Conservation (phyloP, 2,113 vertebrate species). For the Pan paniscus region DNA sequence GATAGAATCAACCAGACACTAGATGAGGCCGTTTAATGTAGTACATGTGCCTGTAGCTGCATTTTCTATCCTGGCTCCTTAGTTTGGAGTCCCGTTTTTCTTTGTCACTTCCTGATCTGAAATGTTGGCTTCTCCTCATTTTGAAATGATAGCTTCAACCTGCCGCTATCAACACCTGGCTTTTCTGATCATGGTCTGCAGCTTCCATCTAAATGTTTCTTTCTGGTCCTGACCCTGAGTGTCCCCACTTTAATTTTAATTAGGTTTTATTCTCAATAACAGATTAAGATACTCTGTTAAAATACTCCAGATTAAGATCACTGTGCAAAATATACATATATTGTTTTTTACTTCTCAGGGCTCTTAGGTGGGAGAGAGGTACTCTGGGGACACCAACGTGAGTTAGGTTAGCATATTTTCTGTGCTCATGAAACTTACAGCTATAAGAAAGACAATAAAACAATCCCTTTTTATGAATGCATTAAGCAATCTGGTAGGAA, state of each 20-base stretch:
- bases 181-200: background rate
- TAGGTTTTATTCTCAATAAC: background rate
- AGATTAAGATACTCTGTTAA: background rate
- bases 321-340: background rate
- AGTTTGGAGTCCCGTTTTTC: background rate
- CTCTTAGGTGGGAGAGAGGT: background rate
- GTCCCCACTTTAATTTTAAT: background rate
- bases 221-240: background rate
- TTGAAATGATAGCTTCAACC: background rate
- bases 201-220: background rate
- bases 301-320: background rate
- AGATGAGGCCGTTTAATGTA: background rate
- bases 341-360: background rate
- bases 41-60: background rate
- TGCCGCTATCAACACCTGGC: background rate
- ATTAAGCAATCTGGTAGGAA: background rate
- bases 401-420: background rate
- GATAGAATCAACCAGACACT: background rate
- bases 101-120: background rate
- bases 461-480: background rate
- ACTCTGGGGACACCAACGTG: background rate
- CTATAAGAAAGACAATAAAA: background rate
- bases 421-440: background rate
- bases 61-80: background rate
- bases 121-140: background rate